phyloP scores from a whole-genome alignment of 2,113 vertebrate genomes.

The Murina feae region DNA sequence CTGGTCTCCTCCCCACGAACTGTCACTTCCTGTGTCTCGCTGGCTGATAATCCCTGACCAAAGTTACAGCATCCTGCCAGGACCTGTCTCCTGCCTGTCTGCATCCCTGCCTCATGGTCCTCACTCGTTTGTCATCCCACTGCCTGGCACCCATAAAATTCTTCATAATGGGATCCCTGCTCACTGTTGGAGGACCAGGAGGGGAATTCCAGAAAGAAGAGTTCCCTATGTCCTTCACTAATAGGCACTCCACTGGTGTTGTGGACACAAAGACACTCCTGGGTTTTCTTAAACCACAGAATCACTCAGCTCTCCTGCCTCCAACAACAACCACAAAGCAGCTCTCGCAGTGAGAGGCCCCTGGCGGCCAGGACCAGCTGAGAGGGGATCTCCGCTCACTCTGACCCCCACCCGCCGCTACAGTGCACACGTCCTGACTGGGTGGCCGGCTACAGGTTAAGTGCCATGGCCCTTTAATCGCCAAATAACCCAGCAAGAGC shows the following conservation, averaged over 20 bases:
- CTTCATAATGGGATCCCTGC: not conserved
- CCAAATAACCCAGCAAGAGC: not conserved
- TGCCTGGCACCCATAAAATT: not conserved
- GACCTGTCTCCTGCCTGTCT: not conserved
- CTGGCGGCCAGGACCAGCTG: not conserved
- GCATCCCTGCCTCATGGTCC: not conserved
- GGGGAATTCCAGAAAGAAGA: not conserved
- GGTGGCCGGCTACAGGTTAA: not conserved
- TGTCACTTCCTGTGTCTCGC: not conserved
- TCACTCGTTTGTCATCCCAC: not conserved
- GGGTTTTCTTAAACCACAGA: too few species aligned
- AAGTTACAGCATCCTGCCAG: not conserved
- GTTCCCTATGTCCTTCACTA: fast-evolving
- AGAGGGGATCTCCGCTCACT: not conserved
- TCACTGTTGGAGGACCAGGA: not conserved
- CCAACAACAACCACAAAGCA: not conserved
- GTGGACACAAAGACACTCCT: too few species aligned
- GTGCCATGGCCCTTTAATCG: not conserved
- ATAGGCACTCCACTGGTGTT: not conserved
- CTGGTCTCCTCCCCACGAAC: not conserved
- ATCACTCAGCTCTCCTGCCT: not conserved
- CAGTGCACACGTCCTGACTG: too few species aligned
- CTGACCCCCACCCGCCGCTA: not conserved
- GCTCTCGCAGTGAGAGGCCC: fast-evolving
- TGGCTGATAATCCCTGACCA: not conserved